A percentile compares a stretch with the other conserved stretches of the same genome.
These are phyloP conservation scores for Oligia strigilis DNA, from an alignment of 2,888 invertebrate species.

Conservation along the genomic window DNA sequence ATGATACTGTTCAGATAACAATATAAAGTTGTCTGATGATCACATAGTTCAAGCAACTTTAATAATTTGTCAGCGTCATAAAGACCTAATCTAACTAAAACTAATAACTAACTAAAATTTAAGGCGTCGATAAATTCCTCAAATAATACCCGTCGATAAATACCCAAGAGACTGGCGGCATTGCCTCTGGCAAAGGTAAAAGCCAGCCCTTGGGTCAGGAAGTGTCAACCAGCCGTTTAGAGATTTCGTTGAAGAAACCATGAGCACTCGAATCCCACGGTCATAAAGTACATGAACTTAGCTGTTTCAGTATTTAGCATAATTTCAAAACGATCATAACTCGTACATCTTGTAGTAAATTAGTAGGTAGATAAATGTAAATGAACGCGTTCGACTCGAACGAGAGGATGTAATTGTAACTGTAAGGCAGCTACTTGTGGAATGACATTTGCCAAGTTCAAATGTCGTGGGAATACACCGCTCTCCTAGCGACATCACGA, in stretches of 20 bases:
- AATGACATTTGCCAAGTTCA: conserved; percentile 76
- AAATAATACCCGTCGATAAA: too few relatives aligned
- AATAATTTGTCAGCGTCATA: neutral
- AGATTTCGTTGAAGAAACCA: neutral
- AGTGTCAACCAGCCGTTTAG: neutral
- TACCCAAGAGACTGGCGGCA: neutral
- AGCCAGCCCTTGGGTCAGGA: neutral
- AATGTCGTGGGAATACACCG: conserved; percentile 75
- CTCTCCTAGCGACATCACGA: conserved; percentile 57
- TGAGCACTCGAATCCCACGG: neutral
- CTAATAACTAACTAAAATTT: neutral
- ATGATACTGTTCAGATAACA: neutral
- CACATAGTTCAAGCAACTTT: neutral
- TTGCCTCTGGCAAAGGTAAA: neutral
- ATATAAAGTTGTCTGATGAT: neutral
- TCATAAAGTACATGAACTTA: neutral
- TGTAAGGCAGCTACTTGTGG: conserved; percentile 50
- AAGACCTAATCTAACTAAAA: too few relatives aligned
- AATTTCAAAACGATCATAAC: neutral
- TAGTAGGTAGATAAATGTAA: conserved; percentile 22
- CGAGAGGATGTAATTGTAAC: conserved; percentile 50
- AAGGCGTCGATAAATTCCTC: neutral
- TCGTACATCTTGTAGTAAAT: conserved; percentile 26
- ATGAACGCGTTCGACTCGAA: conserved; percentile 25
- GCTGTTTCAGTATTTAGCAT: neutral